Evolutionary conservation across 2,888 invertebrate species (phyloP).

Genomic region (Morpho deidamia): DNA sequence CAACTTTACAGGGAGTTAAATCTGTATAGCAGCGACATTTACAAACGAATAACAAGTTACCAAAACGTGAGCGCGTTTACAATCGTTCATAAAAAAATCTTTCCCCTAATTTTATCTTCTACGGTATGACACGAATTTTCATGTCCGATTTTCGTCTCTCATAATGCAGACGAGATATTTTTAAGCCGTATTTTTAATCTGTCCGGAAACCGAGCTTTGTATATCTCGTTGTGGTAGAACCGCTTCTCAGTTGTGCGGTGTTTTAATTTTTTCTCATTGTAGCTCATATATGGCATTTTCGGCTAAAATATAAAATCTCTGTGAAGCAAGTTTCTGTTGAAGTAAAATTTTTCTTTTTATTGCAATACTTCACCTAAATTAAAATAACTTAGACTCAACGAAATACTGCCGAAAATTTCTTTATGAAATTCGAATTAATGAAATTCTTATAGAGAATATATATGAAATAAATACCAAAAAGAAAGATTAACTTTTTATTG

Average conservation of each 20-base stretch:
- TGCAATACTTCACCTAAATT: too few species aligned
- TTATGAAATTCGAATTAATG: too few species aligned
- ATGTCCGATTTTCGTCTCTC: constrained; percentile 14
- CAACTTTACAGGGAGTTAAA: too few species aligned
- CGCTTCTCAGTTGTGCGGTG: constrained; percentile 1
- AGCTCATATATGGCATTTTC: constrained; percentile 1
- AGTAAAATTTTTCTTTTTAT: too few species aligned
- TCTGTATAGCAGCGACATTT: too few species aligned
- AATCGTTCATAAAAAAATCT: constrained; percentile 39
- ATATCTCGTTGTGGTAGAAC: constrained; percentile 3
- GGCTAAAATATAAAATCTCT: not conserved
- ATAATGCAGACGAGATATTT: constrained; percentile 7
- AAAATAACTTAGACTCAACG: too few species aligned
- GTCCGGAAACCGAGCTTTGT: constrained; percentile 1
- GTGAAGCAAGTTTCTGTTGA: not conserved
- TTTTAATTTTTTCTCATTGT: constrained; percentile 5
- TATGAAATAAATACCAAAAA: too few species aligned
- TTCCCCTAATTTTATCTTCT: constrained; percentile 15
- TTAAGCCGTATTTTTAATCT: constrained; percentile 11
- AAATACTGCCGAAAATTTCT: too few species aligned
- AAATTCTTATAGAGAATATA: too few species aligned
- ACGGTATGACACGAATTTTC: constrained; percentile 35
- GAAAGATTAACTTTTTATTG: too few species aligned
- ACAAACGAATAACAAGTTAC: constrained; percentile 2
- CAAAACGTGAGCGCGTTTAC: constrained; percentile 40